Evolutionary conservation across 2,888 invertebrate species (phyloP).

Genomic region (Gordius sp.): DNA sequence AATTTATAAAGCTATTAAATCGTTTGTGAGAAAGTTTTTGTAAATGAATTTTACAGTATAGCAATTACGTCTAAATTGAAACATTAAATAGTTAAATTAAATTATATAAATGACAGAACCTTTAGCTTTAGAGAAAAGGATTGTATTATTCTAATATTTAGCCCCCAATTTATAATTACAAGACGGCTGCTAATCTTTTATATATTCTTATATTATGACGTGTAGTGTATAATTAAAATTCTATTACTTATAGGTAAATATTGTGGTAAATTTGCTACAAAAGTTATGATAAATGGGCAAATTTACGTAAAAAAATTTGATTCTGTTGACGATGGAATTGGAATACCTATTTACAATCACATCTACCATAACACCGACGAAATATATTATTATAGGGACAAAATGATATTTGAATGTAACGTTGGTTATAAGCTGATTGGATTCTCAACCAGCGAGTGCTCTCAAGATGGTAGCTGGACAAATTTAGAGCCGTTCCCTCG

Average conservation of each 20-base stretch:
- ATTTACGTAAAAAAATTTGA: conserved; percentile 24
- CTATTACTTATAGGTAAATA: background rate
- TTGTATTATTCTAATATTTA: no score
- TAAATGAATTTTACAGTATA: no score
- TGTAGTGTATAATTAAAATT: no score
- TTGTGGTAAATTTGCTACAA: background rate
- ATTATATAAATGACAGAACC: no score
- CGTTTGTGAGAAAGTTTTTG: no score
- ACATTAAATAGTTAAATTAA: no score
- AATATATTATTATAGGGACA: conserved; percentile 55
- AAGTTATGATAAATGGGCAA: conserved; percentile 21
- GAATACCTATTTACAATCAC: conserved; percentile 23
- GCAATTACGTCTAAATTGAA: no score
- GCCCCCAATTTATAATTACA: no score
- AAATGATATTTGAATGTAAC: conserved; percentile 65
- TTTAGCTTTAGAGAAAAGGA: no score
- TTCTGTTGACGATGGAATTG: conserved; percentile 22
- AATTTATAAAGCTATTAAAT: no score
- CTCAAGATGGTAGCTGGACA: conserved; percentile 69
- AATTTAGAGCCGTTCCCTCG: conserved; percentile 49
- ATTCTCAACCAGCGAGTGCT: conserved; percentile 53
- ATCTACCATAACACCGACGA: conserved; percentile 14
- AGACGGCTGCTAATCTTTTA: no score
- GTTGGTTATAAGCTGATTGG: conserved; percentile 78
- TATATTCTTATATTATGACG: no score